Evolutionary conservation across 2,888 invertebrate genomes (phyloP), one percentile per base, ranked within the genome.

Genomic region (Dicyrtomina minuta): DNA sequence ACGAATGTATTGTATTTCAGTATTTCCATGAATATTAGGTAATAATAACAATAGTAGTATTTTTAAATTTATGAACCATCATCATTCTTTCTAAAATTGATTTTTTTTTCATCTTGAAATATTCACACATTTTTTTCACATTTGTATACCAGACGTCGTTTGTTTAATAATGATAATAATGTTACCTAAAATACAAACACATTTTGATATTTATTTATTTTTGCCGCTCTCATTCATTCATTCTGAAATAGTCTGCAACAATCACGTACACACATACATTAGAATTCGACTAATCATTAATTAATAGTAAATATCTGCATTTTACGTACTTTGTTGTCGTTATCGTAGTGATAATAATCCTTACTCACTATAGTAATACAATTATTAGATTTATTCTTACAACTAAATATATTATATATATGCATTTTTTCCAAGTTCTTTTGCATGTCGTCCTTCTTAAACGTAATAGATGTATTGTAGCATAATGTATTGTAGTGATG

Each of bases 161-260:
- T 51, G 3, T 33, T 33, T 33, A 8, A 8, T 33, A 33, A 33
- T 33, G 4, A 33, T 33, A 33, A 33, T 33, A 33, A 33, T 33
- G 33, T 64, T 64, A 51, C 64, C 64, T 64, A 64, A 64, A 64
- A 64, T 64, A 64, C 64, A 64, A 64, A 64, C 64, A 51, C 51
- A 64, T 64, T 46, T 64, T 49, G 51, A 53, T 49, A 24, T 62
- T 27, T 39, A n/a, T n/a, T n/a, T n/a, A n/a, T n/a, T 26, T 55
- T 26, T 55, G 55, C 55, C 55, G 55, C 55, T 24, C 27, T 55
- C 39, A 39, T 41, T 41, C 58, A 39, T 58, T 33, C 39, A 4
- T 41, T 58, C 33, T 56, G 27, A 27, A 33, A 33, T 33, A 33
- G 33, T 33, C 33, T 33, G 33, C 4, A 33, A 55, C 55, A 22